Percentiles rank a stretch among this genome's conserved stretches.
phyloP scores from a whole-genome alignment of 2,113 vertebrate genomes.

The Hassar affinis region DNA sequence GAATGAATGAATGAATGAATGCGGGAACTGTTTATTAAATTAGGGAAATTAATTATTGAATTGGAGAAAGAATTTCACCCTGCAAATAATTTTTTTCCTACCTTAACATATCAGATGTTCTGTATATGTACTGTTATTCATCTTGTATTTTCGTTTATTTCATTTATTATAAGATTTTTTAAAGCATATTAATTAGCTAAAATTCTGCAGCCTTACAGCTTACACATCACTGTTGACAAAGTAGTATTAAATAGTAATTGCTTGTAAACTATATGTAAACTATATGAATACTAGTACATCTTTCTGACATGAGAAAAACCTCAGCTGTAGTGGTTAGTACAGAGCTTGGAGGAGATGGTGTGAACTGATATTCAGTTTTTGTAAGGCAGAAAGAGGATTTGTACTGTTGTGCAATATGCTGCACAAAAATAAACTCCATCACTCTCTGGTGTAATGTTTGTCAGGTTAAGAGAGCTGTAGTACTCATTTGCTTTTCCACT shows the following conservation, averaged over 20 bases:
- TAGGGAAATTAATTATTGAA: neutral
- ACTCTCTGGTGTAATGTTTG: neutral
- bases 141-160: neutral
- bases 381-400: neutral
- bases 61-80: neutral
- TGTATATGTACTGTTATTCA: neutral
- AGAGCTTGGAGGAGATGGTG: neutral
- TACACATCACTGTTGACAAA: neutral
- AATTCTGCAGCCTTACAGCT: neutral
- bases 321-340: slow-evolving; percentile 19
- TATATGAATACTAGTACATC: neutral
- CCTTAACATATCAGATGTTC: neutral
- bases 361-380: slow-evolving; percentile 33
- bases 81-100: neutral
- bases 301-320: neutral
- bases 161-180: neutral
- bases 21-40: neutral
- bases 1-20: neutral
- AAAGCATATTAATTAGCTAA: neutral
- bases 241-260: neutral
- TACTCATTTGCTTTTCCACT: slow-evolving; percentile 1
- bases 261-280: neutral
- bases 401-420: slow-evolving; percentile 40
- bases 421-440: slow-evolving; percentile 50
- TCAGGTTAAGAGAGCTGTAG: slow-evolving; percentile 7